Evolutionary conservation across 1,140 invertebrate genomes (phyloP).

Genomic region (Chionoecetes opilio): DNA sequence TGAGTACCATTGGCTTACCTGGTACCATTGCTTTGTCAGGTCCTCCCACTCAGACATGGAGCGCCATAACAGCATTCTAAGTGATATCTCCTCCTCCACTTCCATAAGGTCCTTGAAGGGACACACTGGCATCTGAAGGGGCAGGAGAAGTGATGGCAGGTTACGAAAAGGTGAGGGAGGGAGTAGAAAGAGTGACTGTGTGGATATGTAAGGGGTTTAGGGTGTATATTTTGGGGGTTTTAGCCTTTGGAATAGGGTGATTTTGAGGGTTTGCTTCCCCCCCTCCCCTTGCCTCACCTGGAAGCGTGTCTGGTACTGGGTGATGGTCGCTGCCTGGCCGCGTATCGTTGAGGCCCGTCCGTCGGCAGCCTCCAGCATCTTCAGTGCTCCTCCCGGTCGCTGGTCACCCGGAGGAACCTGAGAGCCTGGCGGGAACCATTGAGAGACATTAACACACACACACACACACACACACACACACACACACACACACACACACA

Average conservation of each 20-base stretch:
- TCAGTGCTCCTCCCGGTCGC: conserved; percentile 76
- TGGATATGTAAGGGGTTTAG: too few relatives aligned
- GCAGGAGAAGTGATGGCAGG: too few relatives aligned
- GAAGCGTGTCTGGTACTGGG: conserved; percentile 57
- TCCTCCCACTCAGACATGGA: conserved; percentile 67
- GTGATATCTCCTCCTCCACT: conserved; percentile 73
- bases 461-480: conserved; percentile 68
- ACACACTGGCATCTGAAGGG: conserved; percentile 51
- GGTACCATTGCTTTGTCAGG: conserved; percentile 65
- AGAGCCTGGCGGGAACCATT: conserved; percentile 43
- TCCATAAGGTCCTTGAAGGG: conserved; percentile 71
- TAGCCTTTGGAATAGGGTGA: too few relatives aligned
- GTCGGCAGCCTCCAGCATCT: conserved; percentile 74
- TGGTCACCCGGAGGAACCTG: conserved; percentile 71
- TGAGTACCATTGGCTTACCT: conserved; percentile 52
- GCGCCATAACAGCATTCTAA: conserved; percentile 71
- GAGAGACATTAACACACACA: neutral
- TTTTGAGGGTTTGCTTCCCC: too few relatives aligned
- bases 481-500: conserved; percentile 76
- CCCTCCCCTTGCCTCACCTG: conserved; percentile 39
- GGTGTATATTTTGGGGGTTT: too few relatives aligned
- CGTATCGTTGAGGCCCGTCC: conserved; percentile 65
- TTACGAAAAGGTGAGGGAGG: too few relatives aligned
- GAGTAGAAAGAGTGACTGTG: too few relatives aligned
- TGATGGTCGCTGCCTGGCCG: conserved; percentile 65